These are phyloP conservation scores for Poeciliopsis prolifica DNA, from an alignment of 2,113 vertebrate species.

Conservation along the genomic window DNA sequence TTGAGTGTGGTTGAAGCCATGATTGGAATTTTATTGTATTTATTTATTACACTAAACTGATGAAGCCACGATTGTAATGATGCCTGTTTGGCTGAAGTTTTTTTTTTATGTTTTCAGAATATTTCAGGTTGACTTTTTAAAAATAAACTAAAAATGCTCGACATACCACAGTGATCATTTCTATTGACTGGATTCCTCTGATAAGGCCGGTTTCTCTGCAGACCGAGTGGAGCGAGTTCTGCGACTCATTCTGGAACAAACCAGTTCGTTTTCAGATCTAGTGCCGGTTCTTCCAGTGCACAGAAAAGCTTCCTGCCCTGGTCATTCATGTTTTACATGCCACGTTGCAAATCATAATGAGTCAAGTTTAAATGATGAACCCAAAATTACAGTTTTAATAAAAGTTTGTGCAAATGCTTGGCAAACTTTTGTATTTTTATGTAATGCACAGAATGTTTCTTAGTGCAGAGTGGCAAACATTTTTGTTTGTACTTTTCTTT, in stretches of 20 bases:
- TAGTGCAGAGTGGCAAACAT: neutral
- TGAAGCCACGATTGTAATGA: conserved; percentile 34
- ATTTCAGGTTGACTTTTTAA: neutral
- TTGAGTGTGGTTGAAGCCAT: conserved; percentile 2
- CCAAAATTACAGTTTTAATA: neutral
- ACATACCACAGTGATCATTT: conserved; percentile 6
- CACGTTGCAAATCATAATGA: neutral
- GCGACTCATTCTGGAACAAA: conserved; percentile 27
- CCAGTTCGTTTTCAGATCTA: conserved; percentile 7
- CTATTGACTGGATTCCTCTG: conserved; percentile 24
- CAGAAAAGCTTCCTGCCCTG: conserved; percentile 3
- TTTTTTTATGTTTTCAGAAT: conserved; percentile 1
- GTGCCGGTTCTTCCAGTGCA: conserved; percentile 8
- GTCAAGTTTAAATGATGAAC: neutral
- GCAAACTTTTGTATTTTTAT: neutral
- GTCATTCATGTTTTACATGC: neutral
- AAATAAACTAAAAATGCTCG: conserved; percentile 31
- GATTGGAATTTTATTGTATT: conserved; percentile 25
- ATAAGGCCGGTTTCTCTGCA: conserved; percentile 15
- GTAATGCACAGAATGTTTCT: neutral
- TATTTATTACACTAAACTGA: conserved; percentile 44
- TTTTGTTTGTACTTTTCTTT: neutral
- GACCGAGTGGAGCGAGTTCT: conserved; percentile 49
- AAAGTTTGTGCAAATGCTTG: neutral
- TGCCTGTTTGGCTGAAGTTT: conserved; percentile 1